These are phyloP conservation scores for Alouatta palliata DNA, from an alignment of 2,113 vertebrate species.

Conservation along the genomic window DNA sequence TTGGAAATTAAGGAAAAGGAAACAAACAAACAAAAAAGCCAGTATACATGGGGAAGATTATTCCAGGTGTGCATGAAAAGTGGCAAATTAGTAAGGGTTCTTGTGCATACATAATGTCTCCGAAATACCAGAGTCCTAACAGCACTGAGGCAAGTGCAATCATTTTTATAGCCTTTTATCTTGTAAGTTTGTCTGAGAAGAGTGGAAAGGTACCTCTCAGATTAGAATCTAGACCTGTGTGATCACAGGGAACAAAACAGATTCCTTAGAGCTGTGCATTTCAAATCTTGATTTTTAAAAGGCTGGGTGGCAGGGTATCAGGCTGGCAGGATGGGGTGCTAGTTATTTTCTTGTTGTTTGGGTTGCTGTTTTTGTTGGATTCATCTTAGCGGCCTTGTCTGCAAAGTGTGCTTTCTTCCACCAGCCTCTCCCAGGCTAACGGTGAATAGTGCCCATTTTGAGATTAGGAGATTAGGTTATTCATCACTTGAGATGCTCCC, in stretches of 20 bases:
- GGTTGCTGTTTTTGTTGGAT: constrained; percentile 82
- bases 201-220: constrained; percentile 68
- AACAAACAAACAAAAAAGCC: background rate
- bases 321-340: background rate
- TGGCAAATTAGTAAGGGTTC: constrained; percentile 78
- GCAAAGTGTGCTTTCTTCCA: constrained; percentile 86
- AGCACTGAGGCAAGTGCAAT: constrained; percentile 69
- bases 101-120: constrained; percentile 81
- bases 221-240: constrained; percentile 70
- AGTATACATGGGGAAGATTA: constrained; percentile 74
- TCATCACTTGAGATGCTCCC: constrained; percentile 96
- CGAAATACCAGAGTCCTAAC: constrained; percentile 74
- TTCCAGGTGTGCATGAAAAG: constrained; percentile 79
- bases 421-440: constrained; percentile 87
- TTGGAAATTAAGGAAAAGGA: background rate
- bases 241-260: constrained; percentile 63
- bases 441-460: constrained; percentile 92
- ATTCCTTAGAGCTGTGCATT: constrained; percentile 34
- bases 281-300: constrained; percentile 85
- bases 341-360: constrained; percentile 2
- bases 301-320: background rate
- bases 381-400: constrained; percentile 74
- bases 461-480: constrained; percentile 99
- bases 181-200: constrained; percentile 78
- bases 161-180: constrained; percentile 83